Conservation (phyloP, 2,113 vertebrate genomes). For the Alouatta palliata region DNA sequence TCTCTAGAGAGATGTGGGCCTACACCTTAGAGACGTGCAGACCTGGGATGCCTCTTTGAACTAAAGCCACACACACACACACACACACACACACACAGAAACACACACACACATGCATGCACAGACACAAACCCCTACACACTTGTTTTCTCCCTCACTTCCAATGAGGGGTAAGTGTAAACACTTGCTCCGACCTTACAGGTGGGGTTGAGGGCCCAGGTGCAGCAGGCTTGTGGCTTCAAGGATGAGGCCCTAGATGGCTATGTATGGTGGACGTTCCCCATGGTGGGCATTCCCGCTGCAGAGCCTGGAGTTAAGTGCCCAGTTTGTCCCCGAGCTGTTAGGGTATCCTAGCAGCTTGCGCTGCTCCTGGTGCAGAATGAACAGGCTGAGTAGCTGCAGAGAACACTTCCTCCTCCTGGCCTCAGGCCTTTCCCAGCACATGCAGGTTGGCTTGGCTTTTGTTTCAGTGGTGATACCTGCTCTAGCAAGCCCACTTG, state of each 20-base stretch:
- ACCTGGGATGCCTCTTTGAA: neutral
- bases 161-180: neutral
- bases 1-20: neutral
- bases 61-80: neutral
- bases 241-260: neutral
- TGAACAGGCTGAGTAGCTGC: neutral
- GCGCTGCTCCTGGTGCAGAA: neutral
- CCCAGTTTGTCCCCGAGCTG: no score
- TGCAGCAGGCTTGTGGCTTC: neutral
- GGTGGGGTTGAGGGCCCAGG: neutral
- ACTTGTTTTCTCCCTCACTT: neutral
- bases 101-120: neutral
- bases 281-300: no score
- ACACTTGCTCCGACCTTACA: no score
- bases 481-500: neutral
- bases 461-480: neutral
- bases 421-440: accelerated
- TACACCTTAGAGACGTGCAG: neutral
- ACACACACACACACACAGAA: neutral
- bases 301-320: no score
- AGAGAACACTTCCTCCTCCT: no score
- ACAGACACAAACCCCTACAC: neutral
- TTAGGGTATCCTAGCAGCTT: neutral
- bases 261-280: accelerated
- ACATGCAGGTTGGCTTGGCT: neutral